Conservation (phyloP, 1,140 invertebrate genomes). For the Bombyx mandarina region DNA sequence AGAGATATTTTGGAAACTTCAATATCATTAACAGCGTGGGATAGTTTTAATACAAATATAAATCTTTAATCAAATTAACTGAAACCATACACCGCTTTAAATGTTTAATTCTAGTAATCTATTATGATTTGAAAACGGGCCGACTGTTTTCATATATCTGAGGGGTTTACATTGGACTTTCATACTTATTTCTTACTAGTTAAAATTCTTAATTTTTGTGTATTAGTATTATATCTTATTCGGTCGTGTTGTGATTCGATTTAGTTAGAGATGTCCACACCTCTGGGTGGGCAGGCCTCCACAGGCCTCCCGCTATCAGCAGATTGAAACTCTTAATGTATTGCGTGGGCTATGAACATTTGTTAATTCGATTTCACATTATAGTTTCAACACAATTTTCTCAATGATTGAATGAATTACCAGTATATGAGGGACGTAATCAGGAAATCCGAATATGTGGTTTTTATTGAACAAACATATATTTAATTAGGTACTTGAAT, state of each 20-base stretch:
- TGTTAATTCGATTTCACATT: constrained; percentile 44
- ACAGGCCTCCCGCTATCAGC: constrained; percentile 49
- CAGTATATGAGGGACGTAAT: too few relatives aligned
- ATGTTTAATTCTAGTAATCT: constrained; percentile 24
- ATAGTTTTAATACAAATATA: constrained; percentile 11
- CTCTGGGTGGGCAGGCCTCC: constrained; percentile 45
- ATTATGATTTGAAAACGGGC: constrained; percentile 2
- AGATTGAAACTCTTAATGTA: constrained; percentile 44
- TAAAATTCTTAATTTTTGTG: constrained; percentile 4
- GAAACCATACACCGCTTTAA: constrained; percentile 27
- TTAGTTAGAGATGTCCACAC: constrained; percentile 56
- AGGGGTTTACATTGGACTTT: constrained; percentile 9
- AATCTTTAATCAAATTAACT: constrained; percentile 23
- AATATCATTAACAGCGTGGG: constrained; percentile 6
- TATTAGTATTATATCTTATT: constrained; percentile 13
- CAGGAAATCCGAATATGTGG: too few relatives aligned
- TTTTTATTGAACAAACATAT: too few relatives aligned
- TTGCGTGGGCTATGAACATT: constrained; percentile 51
- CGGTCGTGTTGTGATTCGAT: constrained; percentile 45
- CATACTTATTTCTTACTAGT: constrained; percentile 15
- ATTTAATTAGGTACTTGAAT: too few relatives aligned
- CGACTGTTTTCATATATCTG: neutral
- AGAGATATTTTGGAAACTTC: too few relatives aligned
- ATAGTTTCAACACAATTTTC: constrained; percentile 47
- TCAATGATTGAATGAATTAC: constrained; percentile 23